Evolutionary conservation across 2,797 vertebrate species (phyloP), one percentile per base, ranked within the genome.

Genomic region (Poecilia wingei): DNA sequence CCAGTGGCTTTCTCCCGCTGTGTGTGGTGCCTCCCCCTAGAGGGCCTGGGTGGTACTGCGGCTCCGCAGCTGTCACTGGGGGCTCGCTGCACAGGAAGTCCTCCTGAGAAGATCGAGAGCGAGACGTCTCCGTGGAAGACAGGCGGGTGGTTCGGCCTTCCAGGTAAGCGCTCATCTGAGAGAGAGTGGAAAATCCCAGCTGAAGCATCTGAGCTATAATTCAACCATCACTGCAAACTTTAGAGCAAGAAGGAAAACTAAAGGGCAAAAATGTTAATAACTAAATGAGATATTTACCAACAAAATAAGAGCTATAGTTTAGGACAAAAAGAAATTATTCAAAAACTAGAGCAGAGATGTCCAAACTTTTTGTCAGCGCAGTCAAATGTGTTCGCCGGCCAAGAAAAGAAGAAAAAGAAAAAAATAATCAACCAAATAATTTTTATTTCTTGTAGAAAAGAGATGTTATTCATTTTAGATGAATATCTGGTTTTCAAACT

Each of bases 101-200:
- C 88, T 99, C 98, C 36, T 99, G 98, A 1, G 98, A 99, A 0
- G 98, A 99, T 75, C 98, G 98, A 0, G 98, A 99, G 64, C 99
- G 98, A 1, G 97, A 98, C 6, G 98, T 99, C 96, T 99, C 98
- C 0, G 98, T 99, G 87, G 98, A 99, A 0, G 98, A 99, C 47
- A 99, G 96, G 2, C 98, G 97, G 85, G 96, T 96, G 85, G 98
- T 97, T 75, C 99, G 98, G 59, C 97, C 95, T 88, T 98, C 98
- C 89, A 98, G 92, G 4, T 97, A 98, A 47, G 98, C 97, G 81
- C 97, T 98, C 97, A 98, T 97, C 97, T 98, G 88, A 73, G 57
- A 72, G 73, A 82, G 79, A 55, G 79, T 59, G 12, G 8, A 68
- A 73, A 75, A 51, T 14, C 28, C 51, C 64, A 76, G 33, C 10